Evolutionary conservation across 2,797 vertebrate genomes (phyloP), one percentile per base, ranked within the genome.

Genomic region (Ataeniobius toweri): DNA sequence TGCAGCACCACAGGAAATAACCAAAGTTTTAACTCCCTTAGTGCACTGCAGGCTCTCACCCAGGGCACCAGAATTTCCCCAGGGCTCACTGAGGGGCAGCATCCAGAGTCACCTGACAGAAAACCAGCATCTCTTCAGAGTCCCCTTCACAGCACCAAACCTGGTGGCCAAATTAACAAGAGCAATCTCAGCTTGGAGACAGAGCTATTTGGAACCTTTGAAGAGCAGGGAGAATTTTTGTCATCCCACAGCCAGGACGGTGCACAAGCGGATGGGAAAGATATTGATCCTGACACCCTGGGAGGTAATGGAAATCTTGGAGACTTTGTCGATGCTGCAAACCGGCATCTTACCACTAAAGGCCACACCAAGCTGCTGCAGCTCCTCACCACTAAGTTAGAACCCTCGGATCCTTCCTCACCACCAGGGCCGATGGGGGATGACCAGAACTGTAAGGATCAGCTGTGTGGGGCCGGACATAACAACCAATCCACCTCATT

Each of bases 281-380:
- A 92, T 0, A 50, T 24, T 0, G 82, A 86, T 78, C 59, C 65
- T 0, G 89, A 91, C 24, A 26, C 46, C 12, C 82, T 85, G 0
- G 82, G 71, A 7, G 75, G 63, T 6, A 78, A 55, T 2, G 86
- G 78, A 48, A 70, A 75, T 41, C 53, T 75, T 3, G 91, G 91
- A 0, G 91, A 92, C 36, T 77, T 83, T 1, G 76, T 91, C 2
- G 97, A 98, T 16, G 93, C 93, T 67, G 93, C 96, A 76, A 96
- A 88, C 84, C 95, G 95, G 85, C 94, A 96, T 59, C 95, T 97
- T 0, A 97, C 96, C 0, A 93, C 93, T 88, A 99, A 98, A 95
- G 96, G 97, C 59, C 97, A 98, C 93, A 99, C 98, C 71, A 99
- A 99, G 91, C 96, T 99, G 75, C 96, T 99, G 20, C 97, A 99